phyloP scores from a whole-genome alignment of 2,113 vertebrate genomes.

The Ploceus nigricollis region DNA sequence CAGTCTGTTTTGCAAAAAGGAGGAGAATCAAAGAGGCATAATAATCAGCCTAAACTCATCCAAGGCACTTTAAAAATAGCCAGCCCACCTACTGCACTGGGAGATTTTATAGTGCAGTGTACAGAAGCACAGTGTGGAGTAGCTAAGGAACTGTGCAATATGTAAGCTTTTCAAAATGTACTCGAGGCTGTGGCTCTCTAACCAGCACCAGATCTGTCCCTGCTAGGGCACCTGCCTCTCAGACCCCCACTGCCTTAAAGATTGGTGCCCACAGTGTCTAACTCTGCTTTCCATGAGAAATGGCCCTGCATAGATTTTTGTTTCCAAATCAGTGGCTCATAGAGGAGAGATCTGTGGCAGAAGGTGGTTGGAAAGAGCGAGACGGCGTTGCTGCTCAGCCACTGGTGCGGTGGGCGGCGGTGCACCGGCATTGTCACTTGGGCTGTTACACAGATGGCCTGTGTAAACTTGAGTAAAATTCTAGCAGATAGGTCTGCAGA shows the following conservation, averaged over 20 bases:
- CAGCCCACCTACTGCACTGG: constrained; percentile 61
- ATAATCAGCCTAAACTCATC: constrained; percentile 72
- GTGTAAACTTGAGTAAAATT: constrained; percentile 13
- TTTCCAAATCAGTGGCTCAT: not conserved
- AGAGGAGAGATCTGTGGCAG: not conserved
- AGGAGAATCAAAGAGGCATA: constrained; percentile 57
- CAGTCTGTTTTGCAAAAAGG: constrained; percentile 23
- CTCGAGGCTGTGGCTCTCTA: not conserved
- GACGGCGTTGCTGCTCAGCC: not conserved
- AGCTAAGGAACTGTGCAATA: constrained; percentile 8
- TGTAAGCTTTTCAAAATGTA: constrained; percentile 1
- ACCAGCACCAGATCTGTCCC: not conserved
- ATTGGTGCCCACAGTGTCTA: not conserved
- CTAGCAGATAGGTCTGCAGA: constrained; percentile 17
- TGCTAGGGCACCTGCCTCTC: not conserved
- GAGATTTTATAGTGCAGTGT: constrained; percentile 43
- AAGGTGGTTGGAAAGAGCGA: not conserved
- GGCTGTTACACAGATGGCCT: constrained; percentile 14
- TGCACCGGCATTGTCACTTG: not conserved
- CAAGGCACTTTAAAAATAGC: constrained; percentile 68
- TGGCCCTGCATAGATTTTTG: not conserved
- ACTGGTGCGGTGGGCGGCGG: not conserved
- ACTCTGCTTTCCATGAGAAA: not conserved
- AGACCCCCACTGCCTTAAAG: not conserved
- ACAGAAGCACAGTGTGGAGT: constrained; percentile 28